A percentile compares a stretch with the other conserved stretches of the same genome.
Conservation (phyloP, 1,140 invertebrate species). For the Pararge aegeria region DNA sequence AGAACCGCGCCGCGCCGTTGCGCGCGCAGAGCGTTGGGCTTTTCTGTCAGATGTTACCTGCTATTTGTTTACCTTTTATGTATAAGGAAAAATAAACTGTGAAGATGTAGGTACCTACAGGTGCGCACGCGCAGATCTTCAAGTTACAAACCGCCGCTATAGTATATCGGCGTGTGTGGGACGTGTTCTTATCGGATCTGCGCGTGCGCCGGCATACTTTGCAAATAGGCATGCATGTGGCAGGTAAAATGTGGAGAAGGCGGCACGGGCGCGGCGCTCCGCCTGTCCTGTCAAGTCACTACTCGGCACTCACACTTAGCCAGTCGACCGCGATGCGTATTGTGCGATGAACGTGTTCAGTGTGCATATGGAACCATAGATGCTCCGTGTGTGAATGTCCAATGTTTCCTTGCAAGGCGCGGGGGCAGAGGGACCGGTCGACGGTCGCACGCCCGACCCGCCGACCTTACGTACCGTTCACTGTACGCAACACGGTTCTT, state of each 20-base stretch:
- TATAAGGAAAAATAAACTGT: too few species aligned
- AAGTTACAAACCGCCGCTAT: too few species aligned
- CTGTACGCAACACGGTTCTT: constrained; percentile 56
- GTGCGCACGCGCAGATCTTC: too few species aligned
- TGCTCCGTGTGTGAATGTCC: constrained; percentile 47
- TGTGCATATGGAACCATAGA: constrained; percentile 23
- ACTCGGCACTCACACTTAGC: constrained; percentile 9
- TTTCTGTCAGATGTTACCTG: too few species aligned
- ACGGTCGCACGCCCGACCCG: constrained; percentile 58
- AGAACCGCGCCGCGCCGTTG: too few species aligned
- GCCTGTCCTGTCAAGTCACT: constrained; percentile 25
- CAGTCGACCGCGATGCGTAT: constrained; percentile 38
- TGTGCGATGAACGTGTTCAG: constrained; percentile 30
- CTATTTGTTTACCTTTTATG: too few species aligned
- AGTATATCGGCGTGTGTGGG: background rate
- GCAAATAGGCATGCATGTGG: constrained; percentile 21
- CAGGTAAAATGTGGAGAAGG: constrained; percentile 40
- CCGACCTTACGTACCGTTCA: constrained; percentile 73
- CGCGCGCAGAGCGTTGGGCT: too few species aligned
- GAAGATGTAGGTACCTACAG: too few species aligned
- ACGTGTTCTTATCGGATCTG: background rate
- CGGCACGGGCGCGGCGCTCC: constrained; percentile 38
- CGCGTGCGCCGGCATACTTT: constrained; percentile 13
- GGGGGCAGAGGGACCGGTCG: constrained; percentile 66
- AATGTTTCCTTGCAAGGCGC: constrained; percentile 54